Base-by-base conservation (phyloP, 2,888 invertebrate genomes). In the Pemphredon lugubris region DNA sequence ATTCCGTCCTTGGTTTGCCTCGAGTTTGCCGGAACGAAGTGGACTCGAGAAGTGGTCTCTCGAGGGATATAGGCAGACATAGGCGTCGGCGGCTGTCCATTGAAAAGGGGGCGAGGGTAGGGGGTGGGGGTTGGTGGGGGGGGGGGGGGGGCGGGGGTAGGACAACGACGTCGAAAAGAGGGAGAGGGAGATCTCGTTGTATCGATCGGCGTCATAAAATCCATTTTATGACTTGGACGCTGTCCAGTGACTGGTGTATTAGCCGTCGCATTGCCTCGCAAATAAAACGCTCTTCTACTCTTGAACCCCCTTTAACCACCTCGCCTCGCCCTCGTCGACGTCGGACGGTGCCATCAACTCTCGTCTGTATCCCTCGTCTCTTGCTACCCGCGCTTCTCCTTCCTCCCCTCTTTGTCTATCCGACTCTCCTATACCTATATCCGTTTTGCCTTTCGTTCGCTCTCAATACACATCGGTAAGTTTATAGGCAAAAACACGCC, bases 181-280 rank as follows among this genome's bases (percentile, higher is more conserved):
- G 72, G 77, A 77, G 79, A 81, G 82, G 84, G 84, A 80, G 82
- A 84, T 83, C 85, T 81, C 79, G 82, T 84, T 85, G 84, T 86
- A 88, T 88, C 87, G 88, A 88, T 88, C 88, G 86, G 75, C 83
- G 85, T 88, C 88, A 88, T 88, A 88, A 88, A 88, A 89, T 88
- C 86, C 85, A 87, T 86, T 88, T 88, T 88, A 88, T 87, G 88
- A 88, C 87, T 88, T 88, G 88, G 88, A 88, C 88, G 84, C 83
- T 88, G 88, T 89, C 88, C 88, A 89, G 88, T 88, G 88, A 88
- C 87, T 87, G 88, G 87, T 88, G 86, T 87, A 89, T 89, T 89
- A 89, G 88, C 87, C 87, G 83, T 87, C 85, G 87, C 86, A 86
- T 87, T 87, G 87, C 86, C 87, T 87, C 84, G 86, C 87, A 86